phyloP scores from a whole-genome alignment of 2,113 vertebrate genomes.

The Saguinus midas region DNA sequence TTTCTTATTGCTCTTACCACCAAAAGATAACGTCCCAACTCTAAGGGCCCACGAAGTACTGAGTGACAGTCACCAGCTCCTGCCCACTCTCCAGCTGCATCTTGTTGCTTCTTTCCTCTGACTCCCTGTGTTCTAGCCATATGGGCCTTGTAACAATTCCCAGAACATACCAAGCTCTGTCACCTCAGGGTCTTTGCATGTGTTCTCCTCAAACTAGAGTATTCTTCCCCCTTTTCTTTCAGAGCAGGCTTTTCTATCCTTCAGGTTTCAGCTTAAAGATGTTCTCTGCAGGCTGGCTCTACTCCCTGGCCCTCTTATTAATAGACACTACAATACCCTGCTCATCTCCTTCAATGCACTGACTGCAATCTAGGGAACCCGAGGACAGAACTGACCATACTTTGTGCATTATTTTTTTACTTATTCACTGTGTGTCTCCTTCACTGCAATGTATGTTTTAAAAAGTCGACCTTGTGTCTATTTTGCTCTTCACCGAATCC shows the following conservation, averaged over 20 bases:
- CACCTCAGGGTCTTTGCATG: not conserved
- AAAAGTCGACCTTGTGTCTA: not conserved
- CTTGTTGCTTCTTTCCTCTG: not conserved
- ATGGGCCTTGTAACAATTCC: not conserved
- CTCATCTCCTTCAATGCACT: not conserved
- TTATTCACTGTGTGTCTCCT: not conserved
- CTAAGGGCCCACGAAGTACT: not conserved
- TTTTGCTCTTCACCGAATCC: not conserved
- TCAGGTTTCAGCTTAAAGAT: not conserved
- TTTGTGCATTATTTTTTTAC: not conserved
- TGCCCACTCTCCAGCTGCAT: not conserved
- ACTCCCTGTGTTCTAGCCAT: not conserved
- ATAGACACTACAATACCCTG: not conserved
- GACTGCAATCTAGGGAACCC: too few relatives aligned
- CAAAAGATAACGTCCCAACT: not conserved
- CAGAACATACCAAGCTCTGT: not conserved
- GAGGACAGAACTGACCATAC: not conserved
- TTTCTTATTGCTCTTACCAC: not conserved
- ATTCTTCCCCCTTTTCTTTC: not conserved
- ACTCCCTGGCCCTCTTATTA: not conserved
- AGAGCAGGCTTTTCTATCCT: not conserved
- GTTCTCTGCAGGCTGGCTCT: not conserved
- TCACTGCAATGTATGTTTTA: not conserved
- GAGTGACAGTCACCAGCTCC: accelerated
- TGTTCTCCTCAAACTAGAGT: not conserved